These are phyloP conservation scores for Proterorhinus semilunaris DNA, from an alignment of 2,113 vertebrate genomes.

Conservation along the genomic window DNA sequence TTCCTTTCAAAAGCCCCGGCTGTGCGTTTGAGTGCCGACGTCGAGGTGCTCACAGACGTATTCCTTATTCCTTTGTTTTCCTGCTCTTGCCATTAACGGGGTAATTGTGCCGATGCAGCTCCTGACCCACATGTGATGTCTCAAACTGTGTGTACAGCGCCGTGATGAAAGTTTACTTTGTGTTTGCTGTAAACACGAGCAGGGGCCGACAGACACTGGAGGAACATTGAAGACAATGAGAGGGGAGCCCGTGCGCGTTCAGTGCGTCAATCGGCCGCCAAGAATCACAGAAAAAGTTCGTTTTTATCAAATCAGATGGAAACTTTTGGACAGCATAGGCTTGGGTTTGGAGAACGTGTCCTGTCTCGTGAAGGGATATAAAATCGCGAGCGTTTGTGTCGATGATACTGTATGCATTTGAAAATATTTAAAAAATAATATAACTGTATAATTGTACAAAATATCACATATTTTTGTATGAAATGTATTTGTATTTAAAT, in stretches of 20 bases:
- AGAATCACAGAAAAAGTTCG: not conserved
- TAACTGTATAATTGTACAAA: too few relatives aligned
- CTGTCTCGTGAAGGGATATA: too few relatives aligned
- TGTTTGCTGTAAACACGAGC: constrained; percentile 2
- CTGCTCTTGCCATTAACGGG: constrained; percentile 53
- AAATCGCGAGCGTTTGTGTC: too few relatives aligned
- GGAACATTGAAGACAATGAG: constrained; percentile 15
- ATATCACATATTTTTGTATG: too few relatives aligned
- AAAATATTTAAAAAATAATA: too few relatives aligned
- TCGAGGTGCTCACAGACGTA: constrained; percentile 52
- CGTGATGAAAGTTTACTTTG: constrained; percentile 62
- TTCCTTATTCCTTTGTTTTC: constrained; percentile 72
- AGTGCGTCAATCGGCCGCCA: constrained; percentile 21
- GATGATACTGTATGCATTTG: too few relatives aligned
- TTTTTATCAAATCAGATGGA: not conserved
- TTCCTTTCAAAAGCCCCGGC: constrained; percentile 39
- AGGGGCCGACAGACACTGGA: not conserved
- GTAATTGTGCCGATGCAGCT: constrained; percentile 72
- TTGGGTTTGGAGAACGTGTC: too few relatives aligned
- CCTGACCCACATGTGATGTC: constrained; percentile 63
- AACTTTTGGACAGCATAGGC: not conserved
- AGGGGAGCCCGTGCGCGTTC: constrained; percentile 30
- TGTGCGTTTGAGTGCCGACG: constrained; percentile 66
- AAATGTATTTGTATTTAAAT: too few relatives aligned
- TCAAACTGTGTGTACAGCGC: constrained; percentile 54